Evolutionary conservation across 2,888 invertebrate genomes (phyloP).

Genomic region (Cetonia aurata): DNA sequence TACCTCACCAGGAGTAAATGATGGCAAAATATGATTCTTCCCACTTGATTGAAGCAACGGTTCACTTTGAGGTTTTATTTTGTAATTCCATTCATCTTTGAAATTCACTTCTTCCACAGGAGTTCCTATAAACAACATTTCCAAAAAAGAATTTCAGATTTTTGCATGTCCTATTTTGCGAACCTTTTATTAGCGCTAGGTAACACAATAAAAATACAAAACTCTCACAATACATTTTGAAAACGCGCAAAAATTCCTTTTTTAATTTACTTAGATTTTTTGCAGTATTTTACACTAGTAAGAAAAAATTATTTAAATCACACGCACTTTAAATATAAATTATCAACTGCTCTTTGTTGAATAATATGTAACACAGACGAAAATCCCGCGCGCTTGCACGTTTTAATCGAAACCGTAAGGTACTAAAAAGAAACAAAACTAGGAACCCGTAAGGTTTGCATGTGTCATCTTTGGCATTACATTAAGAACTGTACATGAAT

Average conservation of each 20-base stretch:
- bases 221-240: constrained; percentile 12
- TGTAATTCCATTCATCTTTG: constrained; percentile 55
- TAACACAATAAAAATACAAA: constrained; percentile 17
- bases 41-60: constrained; percentile 47
- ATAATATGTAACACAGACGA: background rate
- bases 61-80: constrained; percentile 47
- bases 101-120: constrained; percentile 44
- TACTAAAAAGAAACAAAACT: constrained; percentile 21
- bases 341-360: background rate
- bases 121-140: constrained; percentile 33
- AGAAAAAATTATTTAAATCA: background rate
- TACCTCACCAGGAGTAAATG: constrained; percentile 36
- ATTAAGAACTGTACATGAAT: constrained; percentile 46
- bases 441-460: constrained; percentile 25
- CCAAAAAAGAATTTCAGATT: background rate
- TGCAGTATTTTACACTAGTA: background rate
- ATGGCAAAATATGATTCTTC: constrained; percentile 48
- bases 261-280: background rate
- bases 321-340: background rate
- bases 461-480: constrained; percentile 40
- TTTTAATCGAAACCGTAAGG: constrained; percentile 6
- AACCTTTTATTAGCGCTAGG: constrained; percentile 9
- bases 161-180: background rate
- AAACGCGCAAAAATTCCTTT: background rate
- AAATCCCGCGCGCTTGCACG: constrained; percentile 1